These are phyloP conservation scores for Ethmia dodecea DNA, from an alignment of 2,888 invertebrate genomes.

Conservation along the genomic window DNA sequence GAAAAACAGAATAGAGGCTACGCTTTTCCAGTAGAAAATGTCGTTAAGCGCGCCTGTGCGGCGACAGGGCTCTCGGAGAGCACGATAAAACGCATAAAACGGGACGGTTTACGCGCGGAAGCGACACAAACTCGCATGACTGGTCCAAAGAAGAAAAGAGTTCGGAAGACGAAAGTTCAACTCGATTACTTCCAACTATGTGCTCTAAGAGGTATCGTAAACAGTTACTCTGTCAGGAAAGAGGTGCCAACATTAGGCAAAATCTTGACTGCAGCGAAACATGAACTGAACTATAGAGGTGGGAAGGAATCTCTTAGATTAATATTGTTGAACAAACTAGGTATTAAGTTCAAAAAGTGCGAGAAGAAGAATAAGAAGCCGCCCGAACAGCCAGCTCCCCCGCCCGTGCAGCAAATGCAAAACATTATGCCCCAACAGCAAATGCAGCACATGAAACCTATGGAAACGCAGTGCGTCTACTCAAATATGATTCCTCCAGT, in stretches of 20 bases:
- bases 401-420: conserved; percentile 22
- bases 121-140: conserved; percentile 66
- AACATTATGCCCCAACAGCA: conserved; percentile 31
- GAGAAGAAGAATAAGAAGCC: conserved; percentile 60
- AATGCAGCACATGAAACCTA: conserved; percentile 29
- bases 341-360: conserved; percentile 69
- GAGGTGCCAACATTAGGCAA: conserved; percentile 66
- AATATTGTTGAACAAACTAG: conserved; percentile 64
- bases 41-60: conserved; percentile 63
- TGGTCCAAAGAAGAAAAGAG: conserved; percentile 64
- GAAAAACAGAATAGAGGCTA: conserved; percentile 70
- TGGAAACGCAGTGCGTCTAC: conserved; percentile 60
- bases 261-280: conserved; percentile 59
- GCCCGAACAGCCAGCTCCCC: conserved; percentile 26
- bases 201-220: conserved; percentile 60
- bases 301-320: conserved; percentile 63
- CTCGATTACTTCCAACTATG: conserved; percentile 65
- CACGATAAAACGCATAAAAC: conserved; percentile 63
- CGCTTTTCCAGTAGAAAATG: conserved; percentile 66
- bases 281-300: conserved; percentile 59
- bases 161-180: conserved; percentile 64
- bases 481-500: conserved; percentile 62
- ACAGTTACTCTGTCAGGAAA: conserved; percentile 58
- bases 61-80: conserved; percentile 67
- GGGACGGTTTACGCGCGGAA: conserved; percentile 60